A percentile compares a stretch with the other conserved stretches of the same genome.
Conservation (phyloP, 1,140 invertebrate species). For the Ruditapes philippinarum region DNA sequence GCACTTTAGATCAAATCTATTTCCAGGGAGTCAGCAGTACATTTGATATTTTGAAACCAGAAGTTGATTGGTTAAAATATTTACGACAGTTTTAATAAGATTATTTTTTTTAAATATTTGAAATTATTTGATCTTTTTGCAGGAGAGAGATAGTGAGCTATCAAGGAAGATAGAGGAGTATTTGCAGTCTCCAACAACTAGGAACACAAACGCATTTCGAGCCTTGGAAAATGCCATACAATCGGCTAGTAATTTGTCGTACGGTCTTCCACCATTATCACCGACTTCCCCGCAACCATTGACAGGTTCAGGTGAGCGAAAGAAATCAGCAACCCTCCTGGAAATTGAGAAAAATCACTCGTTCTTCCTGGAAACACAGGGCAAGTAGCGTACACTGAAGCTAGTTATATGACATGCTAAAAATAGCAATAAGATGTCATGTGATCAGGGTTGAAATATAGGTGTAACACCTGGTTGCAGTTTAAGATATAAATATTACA, state of each 20-base stretch:
- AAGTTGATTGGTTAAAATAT: too few relatives aligned
- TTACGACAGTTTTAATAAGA: too few relatives aligned
- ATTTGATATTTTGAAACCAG: too few relatives aligned
- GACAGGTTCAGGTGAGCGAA: slow-evolving; percentile 90
- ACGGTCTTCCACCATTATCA: slow-evolving; percentile 44
- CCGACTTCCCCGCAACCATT: slow-evolving; percentile 31
- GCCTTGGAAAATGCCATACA: slow-evolving; percentile 59
- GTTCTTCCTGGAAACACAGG: slow-evolving; percentile 95
- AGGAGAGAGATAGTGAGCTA: slow-evolving; percentile 50
- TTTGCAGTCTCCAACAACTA: slow-evolving; percentile 44
- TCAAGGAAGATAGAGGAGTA: slow-evolving; percentile 51
- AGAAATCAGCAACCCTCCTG: slow-evolving; percentile 95
- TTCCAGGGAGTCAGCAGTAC: too few relatives aligned
- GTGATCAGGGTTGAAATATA: background rate
- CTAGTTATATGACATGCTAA: slow-evolving; percentile 62
- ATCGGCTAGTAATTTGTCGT: slow-evolving; percentile 51
- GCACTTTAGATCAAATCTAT: too few relatives aligned
- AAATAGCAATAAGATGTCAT: slow-evolving; percentile 39
- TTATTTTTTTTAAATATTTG: too few relatives aligned
- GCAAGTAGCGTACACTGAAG: slow-evolving; percentile 87
- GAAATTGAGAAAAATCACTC: slow-evolving; percentile 96
- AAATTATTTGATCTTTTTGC: background rate
- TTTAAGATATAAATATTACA: too few relatives aligned
- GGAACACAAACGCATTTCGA: slow-evolving; percentile 56
- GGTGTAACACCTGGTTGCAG: too few relatives aligned